Evolutionary conservation across 2,797 vertebrate genomes (phyloP), one percentile per base, ranked within the genome.

Genomic region (Typhlichthys subterraneus): DNA sequence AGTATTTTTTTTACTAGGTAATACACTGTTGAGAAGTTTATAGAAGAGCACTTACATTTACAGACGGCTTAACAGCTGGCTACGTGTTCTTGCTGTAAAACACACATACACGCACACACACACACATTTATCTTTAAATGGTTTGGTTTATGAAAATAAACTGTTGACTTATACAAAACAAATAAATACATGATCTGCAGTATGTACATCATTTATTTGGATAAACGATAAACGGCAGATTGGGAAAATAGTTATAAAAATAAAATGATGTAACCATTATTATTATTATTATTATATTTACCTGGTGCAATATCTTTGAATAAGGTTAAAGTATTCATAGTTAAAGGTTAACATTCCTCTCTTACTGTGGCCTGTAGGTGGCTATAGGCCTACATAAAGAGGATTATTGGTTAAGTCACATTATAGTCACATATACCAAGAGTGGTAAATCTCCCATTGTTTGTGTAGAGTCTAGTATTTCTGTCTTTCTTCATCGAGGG

Each of bases 1-100:
- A 54, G 61, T 50, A 50, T 61, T 71, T 65, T 63, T 74, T 85
- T 85, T 72, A 81, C 66, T 65, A 65, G 68, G 56, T 67, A 80
- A 80, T 72, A 63, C 57, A 63, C 78, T 53, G 75, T 75, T 52
- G 69, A 72, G 65, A 75, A 70, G 81, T 90, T 91, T 86, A 87
- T 83, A 80, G 81, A 88, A 82, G 75, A 81, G 75, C 82, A 71
- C 73, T 80, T 76, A 62, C 75, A 73, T 86, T 86, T 81, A 85
- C 85, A 81, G 85, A 85, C 82, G 70, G 88, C 69, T 91, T 88
- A 84, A 86, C 76, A 68, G 80, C 79, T 79, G 88, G 76, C 87
- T 88, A 85, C 76, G 61, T 67, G 63, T 15, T 14, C 61, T 73
- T 12, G 67, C 72, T 72, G 83, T 76, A 80, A 85, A 88, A 87